Evolutionary conservation across 2,113 vertebrate genomes (phyloP), one percentile per base, ranked within the genome.

Genomic region (Stercorarius parasiticus): DNA sequence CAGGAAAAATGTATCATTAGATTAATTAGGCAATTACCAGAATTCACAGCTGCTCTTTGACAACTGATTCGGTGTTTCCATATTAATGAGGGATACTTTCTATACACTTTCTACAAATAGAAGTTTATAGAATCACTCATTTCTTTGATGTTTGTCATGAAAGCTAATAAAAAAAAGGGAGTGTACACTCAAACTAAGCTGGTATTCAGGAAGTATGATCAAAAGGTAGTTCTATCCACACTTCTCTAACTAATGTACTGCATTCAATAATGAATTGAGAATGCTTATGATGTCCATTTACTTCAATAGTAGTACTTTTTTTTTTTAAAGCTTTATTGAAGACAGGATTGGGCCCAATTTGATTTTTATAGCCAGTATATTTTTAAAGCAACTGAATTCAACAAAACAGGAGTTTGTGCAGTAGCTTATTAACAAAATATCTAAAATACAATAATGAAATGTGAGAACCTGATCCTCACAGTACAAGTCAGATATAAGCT

Each of bases 1-100:
- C 91, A 96, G 88, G 38, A 92, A 97, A 97, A 98, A 93, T 92
- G 52, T 98, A 97, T 96, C 95, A 98, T 98, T 98, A 98, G 86
- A 98, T 98, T 98, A 98, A 98, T 98, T 97, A 98, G 95, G 96
- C 97, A 97, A 97, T 98, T 98, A 98, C 94, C 92, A 98, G 95
- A 97, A 95, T 95, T 97, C 97, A 97, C 97, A 98, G 97, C 97
- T 98, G 97, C 83, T 97, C 96, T 97, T 93, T 97, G 92, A 98
- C 96, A 98, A 97, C 87, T 89, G 90, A 90, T 85, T 96, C 83
- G 86, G 49, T 73, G 61, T 61, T 67, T 97, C 77, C 92, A 90
- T 93, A 89, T 95, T 97, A 97, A 97, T 96, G 96, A 97, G 58
- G 53, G 77, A 89, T 79, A 92, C 27, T 96, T 96, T 84, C 97